phyloP scores from a whole-genome alignment of 2,113 vertebrate species.

The Pithys albifrons region DNA sequence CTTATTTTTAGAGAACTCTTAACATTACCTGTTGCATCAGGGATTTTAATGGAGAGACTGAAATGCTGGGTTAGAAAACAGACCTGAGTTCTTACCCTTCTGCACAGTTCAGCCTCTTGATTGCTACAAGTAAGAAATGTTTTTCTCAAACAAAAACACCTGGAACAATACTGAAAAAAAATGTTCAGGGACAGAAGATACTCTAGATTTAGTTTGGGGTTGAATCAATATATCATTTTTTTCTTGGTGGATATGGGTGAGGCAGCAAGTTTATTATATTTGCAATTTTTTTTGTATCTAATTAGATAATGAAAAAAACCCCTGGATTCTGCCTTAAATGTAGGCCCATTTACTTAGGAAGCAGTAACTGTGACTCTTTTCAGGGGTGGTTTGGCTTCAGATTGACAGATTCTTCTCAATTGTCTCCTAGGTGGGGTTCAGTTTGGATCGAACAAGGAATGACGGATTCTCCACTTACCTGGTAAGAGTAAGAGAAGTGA shows the following conservation, averaged over 20 bases:
- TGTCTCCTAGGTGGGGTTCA: conserved; percentile 81
- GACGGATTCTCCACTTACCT: conserved; percentile 86
- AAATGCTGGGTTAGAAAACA: background rate
- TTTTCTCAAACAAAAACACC: background rate
- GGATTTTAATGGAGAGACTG: background rate
- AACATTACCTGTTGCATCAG: background rate
- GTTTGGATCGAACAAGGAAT: conserved; percentile 82
- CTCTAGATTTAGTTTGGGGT: background rate
- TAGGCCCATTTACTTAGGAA: background rate
- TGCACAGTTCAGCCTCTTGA: background rate
- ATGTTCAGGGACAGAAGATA: background rate
- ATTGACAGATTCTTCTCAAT: background rate
- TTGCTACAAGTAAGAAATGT: background rate
- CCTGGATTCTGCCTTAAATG: background rate
- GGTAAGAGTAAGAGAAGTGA: conserved; percentile 71
- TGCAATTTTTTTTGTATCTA: background rate
- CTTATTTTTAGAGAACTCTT: background rate
- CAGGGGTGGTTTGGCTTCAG: background rate
- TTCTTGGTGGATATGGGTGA: background rate
- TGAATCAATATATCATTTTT: background rate
- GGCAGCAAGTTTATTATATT: background rate
- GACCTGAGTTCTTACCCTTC: background rate
- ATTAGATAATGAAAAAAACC: background rate
- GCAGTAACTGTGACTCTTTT: background rate
- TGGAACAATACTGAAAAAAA: background rate